These are phyloP conservation scores for Cryptoprocta ferox DNA, from an alignment of 2,797 vertebrate species.

Conservation along the genomic window DNA sequence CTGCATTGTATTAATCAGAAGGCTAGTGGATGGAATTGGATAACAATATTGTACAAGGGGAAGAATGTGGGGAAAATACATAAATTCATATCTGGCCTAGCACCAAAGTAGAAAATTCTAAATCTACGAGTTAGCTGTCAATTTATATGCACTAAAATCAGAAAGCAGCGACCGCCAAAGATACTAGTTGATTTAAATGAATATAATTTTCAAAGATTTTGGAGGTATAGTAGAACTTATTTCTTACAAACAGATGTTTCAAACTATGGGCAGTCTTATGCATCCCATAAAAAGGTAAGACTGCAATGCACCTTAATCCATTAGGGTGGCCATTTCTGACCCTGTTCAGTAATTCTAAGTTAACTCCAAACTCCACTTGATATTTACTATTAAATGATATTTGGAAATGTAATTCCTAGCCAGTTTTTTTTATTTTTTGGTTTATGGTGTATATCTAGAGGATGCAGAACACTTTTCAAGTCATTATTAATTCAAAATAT, in stretches of 20 bases:
- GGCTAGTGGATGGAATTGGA: conserved; percentile 48
- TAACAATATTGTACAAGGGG: background rate
- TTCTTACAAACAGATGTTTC: background rate
- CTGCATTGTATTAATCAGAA: conserved; percentile 79
- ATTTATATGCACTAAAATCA: background rate
- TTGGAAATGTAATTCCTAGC: background rate
- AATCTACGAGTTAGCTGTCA: background rate
- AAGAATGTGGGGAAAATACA: conserved; percentile 76
- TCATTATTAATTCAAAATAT: background rate
- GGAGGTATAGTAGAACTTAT: background rate
- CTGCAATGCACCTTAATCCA: background rate
- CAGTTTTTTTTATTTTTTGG: background rate
- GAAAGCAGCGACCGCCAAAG: background rate
- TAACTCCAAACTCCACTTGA: background rate
- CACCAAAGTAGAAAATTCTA: conserved; percentile 11
- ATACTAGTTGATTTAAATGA: background rate
- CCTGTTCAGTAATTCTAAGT: background rate
- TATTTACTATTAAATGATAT: background rate
- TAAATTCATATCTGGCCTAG: conserved; percentile 48
- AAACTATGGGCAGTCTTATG: background rate
- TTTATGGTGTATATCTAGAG: background rate
- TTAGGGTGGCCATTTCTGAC: background rate
- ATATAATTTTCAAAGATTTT: conserved; percentile 24
- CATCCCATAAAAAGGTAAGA: background rate
- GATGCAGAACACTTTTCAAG: background rate